Evolutionary conservation across 2,797 vertebrate genomes (phyloP).

Genomic region (Semotilus atromaculatus): DNA sequence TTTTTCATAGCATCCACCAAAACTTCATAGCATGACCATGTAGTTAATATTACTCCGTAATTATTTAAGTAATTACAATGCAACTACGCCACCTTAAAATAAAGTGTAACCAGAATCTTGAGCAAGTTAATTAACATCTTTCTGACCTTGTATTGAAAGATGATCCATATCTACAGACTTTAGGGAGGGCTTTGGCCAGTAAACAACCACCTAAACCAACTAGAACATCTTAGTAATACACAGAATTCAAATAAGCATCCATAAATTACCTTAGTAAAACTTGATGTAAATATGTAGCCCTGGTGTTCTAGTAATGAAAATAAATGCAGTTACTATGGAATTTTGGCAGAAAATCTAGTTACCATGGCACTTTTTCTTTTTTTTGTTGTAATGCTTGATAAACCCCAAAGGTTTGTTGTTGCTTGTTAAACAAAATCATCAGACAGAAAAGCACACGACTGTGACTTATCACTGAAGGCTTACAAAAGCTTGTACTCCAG

Average conservation of each 20-base stretch:
- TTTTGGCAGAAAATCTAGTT: neutral
- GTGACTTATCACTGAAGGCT: neutral
- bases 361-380: neutral
- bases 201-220: neutral
- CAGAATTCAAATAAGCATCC: neutral
- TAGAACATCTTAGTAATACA: neutral
- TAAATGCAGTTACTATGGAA: neutral
- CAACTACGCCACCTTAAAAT: too few species aligned
- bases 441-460: neutral
- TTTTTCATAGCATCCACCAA: neutral
- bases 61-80: too few species aligned
- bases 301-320: neutral
- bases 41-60: too few species aligned
- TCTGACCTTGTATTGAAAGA: neutral
- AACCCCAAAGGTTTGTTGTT: slow-evolving; percentile 8
- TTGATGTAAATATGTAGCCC: neutral
- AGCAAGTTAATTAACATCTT: neutral
- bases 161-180: neutral
- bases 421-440: neutral
- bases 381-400: neutral
- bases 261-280: neutral
- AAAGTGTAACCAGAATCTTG: neutral
- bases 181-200: neutral
- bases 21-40: too few species aligned
- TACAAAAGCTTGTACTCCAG: neutral